Percentiles rank a stretch among this genome's conserved stretches.
These are phyloP conservation scores for Folsomia candida DNA, from an alignment of 2,888 invertebrate species.

Conservation along the genomic window DNA sequence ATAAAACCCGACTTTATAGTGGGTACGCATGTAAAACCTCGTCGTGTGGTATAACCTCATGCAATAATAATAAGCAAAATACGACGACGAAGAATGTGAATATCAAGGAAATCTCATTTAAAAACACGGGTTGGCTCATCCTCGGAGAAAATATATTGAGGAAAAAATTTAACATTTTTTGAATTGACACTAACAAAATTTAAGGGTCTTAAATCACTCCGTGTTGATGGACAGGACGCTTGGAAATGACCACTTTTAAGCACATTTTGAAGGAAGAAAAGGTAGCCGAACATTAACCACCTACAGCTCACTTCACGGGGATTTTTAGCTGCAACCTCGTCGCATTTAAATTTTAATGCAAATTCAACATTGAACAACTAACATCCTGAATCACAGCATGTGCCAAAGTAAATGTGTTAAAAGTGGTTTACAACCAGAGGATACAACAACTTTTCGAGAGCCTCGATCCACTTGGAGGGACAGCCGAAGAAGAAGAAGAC, in stretches of 20 bases:
- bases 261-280: neutral
- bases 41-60: too few species aligned
- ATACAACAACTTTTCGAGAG: neutral
- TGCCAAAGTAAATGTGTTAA: constrained; percentile 20
- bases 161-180: neutral
- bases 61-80: too few species aligned
- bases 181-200: neutral
- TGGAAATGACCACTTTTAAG: neutral
- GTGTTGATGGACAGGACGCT: neutral
- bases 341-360: constrained; percentile 17
- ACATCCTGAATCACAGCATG: constrained; percentile 20
- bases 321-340: neutral
- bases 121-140: neutral
- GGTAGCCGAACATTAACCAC: constrained; percentile 6
- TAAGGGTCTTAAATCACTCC: constrained; percentile 1
- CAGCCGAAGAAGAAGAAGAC: too few species aligned
- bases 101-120: too few species aligned
- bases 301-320: neutral
- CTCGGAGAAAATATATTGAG: too few species aligned
- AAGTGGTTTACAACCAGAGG: constrained; percentile 8
- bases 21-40: neutral
- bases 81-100: too few species aligned
- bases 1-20: constrained; percentile 1
- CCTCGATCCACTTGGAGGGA: too few species aligned
- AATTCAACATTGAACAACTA: neutral